These are phyloP conservation scores for Harpegnathos saltator DNA, from an alignment of 1,140 invertebrate genomes.

Conservation along the genomic window DNA sequence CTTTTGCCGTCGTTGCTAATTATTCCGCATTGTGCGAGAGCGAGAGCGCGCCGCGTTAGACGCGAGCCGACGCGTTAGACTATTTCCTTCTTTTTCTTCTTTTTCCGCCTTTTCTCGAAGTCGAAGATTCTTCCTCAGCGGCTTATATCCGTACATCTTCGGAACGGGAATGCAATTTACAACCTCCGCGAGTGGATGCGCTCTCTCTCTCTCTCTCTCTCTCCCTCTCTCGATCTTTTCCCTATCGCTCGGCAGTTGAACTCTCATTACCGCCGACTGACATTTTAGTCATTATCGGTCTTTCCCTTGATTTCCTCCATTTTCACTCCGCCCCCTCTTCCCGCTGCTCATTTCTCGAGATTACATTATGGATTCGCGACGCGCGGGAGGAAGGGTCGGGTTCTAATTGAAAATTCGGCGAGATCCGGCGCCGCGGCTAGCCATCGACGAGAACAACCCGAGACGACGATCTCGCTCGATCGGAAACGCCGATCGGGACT, in stretches of 20 bases:
- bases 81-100: too few species aligned
- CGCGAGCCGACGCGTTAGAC: too few species aligned
- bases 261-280: constrained; percentile 3
- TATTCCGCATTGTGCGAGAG: constrained; percentile 25
- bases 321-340: background rate
- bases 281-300: background rate
- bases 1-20: constrained; percentile 25
- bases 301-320: background rate
- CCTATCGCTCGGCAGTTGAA: background rate
- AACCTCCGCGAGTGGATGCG: constrained; percentile 24
- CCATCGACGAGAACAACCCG: too few species aligned
- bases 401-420: background rate
- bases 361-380: background rate
- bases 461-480: too few species aligned
- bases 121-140: too few species aligned
- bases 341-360: background rate
- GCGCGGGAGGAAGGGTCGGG: background rate
- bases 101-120: too few species aligned
- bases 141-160: constrained; percentile 6
- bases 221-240: background rate
- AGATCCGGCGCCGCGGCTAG: too few species aligned
- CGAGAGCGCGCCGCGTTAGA: too few species aligned
- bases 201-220: too few species aligned
- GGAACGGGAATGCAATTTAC: constrained; percentile 24
- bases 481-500: too few species aligned